Evolutionary conservation across 2,797 vertebrate genomes (phyloP).

Genomic region (Rhadinocentrus ornatus): DNA sequence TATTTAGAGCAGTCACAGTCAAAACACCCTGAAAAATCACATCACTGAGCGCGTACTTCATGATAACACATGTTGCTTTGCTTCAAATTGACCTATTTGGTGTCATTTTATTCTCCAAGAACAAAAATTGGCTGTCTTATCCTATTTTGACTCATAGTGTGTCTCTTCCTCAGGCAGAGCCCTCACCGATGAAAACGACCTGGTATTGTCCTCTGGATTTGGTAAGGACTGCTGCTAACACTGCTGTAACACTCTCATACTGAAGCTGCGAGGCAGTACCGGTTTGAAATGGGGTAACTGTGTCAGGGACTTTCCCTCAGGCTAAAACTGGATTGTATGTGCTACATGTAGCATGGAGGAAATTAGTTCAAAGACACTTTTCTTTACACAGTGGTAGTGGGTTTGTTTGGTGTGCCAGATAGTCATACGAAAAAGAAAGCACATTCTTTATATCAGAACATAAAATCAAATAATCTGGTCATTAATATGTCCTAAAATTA

Average conservation of each 20-base stretch:
- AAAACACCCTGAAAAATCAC: background rate
- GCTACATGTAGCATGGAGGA: slow-evolving; percentile 23
- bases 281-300: slow-evolving; percentile 41
- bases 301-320: slow-evolving; percentile 49
- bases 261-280: slow-evolving; percentile 21
- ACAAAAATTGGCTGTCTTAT: background rate
- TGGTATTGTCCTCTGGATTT: slow-evolving; percentile 87
- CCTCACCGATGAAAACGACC: slow-evolving; percentile 85
- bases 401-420: background rate
- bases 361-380: slow-evolving; percentile 31
- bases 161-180: slow-evolving; percentile 71
- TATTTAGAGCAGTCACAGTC: too few species aligned
- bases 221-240: slow-evolving; percentile 66
- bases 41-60: background rate
- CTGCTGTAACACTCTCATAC: background rate
- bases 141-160: slow-evolving; percentile 1
- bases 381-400: background rate
- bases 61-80: background rate
- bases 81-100: background rate
- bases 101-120: background rate
- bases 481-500: background rate
- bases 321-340: slow-evolving; percentile 33
- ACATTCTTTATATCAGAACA: too few species aligned
- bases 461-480: background rate
- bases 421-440: background rate